phyloP scores from a whole-genome alignment of 2,113 vertebrate genomes.

The Fregata magnificens region DNA sequence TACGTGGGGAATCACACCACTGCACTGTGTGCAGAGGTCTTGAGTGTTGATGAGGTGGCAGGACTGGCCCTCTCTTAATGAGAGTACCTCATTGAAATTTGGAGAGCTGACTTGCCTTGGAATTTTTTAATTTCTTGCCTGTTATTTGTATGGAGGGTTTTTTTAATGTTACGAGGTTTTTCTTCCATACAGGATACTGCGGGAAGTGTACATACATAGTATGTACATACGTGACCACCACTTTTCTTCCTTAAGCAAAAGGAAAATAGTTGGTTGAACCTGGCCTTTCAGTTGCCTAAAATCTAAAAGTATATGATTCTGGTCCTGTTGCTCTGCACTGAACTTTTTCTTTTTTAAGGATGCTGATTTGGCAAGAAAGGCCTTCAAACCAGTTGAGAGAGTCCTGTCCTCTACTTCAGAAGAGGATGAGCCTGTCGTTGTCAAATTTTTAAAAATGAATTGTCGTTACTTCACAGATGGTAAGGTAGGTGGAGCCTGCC shows the following conservation, averaged over 20 bases:
- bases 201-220: neutral
- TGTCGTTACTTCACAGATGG: conserved; percentile 98
- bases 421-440: conserved; percentile 85
- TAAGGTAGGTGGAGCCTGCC: conserved; percentile 80
- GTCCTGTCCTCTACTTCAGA: conserved; percentile 91
- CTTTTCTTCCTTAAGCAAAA: neutral
- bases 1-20: neutral
- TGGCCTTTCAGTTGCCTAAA: neutral
- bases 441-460: conserved; percentile 98
- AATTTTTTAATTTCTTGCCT: neutral
- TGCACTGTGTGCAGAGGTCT: neutral
- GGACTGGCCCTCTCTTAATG: neutral
- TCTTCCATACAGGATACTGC: neutral
- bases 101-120: neutral
- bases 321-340: neutral
- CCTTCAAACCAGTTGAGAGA: conserved; percentile 80
- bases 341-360: conserved; percentile 74
- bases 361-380: conserved; percentile 78
- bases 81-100: neutral
- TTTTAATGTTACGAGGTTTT: neutral
- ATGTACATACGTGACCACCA: fast-evolving
- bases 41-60: neutral
- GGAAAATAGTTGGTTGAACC: neutral
- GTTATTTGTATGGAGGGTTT: neutral
- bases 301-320: neutral